phyloP scores from a whole-genome alignment of 2,888 invertebrate species.

The Tinea pellionella region DNA sequence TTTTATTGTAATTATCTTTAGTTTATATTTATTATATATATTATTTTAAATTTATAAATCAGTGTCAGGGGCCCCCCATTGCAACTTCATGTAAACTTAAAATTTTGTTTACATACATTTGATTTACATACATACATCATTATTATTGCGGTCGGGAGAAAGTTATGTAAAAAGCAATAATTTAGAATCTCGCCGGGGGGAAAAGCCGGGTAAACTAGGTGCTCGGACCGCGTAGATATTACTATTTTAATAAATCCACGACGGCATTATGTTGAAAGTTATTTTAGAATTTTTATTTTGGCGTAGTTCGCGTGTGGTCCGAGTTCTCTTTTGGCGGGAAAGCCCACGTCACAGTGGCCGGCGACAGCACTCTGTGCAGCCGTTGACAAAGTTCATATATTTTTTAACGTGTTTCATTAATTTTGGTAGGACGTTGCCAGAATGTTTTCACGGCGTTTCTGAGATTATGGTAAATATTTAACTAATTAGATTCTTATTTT shows the following conservation, averaged over 20 bases:
- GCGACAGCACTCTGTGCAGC: slow-evolving; percentile 38
- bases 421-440: not conserved
- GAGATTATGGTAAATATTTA: slow-evolving; percentile 2
- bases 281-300: slow-evolving; percentile 66
- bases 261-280: slow-evolving; percentile 44
- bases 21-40: too few species aligned
- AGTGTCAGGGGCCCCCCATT: too few species aligned
- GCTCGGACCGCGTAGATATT: slow-evolving; percentile 32
- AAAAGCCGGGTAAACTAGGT: slow-evolving; percentile 17
- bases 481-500: too few species aligned
- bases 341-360: slow-evolving; percentile 42
- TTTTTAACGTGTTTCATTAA: not conserved
- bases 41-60: too few species aligned
- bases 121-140: too few species aligned
- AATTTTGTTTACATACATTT: too few species aligned
- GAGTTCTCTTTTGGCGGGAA: slow-evolving; percentile 57
- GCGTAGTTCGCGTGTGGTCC: slow-evolving; percentile 68
- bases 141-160: too few species aligned
- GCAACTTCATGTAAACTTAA: too few species aligned
- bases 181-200: not conserved
- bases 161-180: not conserved
- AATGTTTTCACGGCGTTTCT: not conserved
- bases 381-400: slow-evolving; percentile 16
- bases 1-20: too few species aligned
- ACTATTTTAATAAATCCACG: slow-evolving; percentile 55